Percentiles rank a stretch among this genome's conserved stretches.
These are phyloP conservation scores for Cylas formicarius DNA, from an alignment of 1,140 invertebrate genomes.

Conservation along the genomic window DNA sequence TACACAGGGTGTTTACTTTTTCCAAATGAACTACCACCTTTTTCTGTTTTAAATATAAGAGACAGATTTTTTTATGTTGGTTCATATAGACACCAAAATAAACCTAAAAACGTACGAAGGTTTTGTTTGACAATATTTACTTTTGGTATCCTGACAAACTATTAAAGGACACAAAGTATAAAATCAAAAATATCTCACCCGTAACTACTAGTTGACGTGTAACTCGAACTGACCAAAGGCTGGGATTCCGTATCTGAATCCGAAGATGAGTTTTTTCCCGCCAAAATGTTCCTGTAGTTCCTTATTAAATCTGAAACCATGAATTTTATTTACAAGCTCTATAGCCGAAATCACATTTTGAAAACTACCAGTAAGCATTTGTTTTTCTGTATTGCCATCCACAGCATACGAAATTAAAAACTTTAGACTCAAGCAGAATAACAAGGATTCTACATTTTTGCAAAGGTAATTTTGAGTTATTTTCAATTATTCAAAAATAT, in stretches of 20 bases:
- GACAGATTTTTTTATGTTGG: constrained; percentile 3
- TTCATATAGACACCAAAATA: background rate
- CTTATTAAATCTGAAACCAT: constrained; percentile 30
- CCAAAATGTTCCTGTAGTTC: constrained; percentile 29
- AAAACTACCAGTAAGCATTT: constrained; percentile 8
- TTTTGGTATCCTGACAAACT: background rate
- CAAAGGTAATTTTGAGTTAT: constrained; percentile 15
- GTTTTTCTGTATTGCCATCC: background rate
- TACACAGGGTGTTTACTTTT: no score
- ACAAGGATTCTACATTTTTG: background rate
- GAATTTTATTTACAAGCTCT: background rate
- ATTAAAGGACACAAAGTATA: background rate
- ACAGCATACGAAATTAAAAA: background rate
- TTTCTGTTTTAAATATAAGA: constrained; percentile 2
- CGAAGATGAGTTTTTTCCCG: constrained; percentile 23
- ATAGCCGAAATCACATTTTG: background rate
- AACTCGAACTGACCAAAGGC: constrained; percentile 30
- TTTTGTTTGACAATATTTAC: background rate
- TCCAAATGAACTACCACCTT: background rate
- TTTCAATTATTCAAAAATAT: background rate
- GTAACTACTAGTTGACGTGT: constrained; percentile 25
- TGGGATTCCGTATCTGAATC: constrained; percentile 31
- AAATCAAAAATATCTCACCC: constrained; percentile 18
- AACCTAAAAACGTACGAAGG: constrained; percentile 1
- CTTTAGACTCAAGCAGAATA: constrained; percentile 1